Evolutionary conservation across 2,113 vertebrate species (phyloP).

Genomic region (Cairina moschata): DNA sequence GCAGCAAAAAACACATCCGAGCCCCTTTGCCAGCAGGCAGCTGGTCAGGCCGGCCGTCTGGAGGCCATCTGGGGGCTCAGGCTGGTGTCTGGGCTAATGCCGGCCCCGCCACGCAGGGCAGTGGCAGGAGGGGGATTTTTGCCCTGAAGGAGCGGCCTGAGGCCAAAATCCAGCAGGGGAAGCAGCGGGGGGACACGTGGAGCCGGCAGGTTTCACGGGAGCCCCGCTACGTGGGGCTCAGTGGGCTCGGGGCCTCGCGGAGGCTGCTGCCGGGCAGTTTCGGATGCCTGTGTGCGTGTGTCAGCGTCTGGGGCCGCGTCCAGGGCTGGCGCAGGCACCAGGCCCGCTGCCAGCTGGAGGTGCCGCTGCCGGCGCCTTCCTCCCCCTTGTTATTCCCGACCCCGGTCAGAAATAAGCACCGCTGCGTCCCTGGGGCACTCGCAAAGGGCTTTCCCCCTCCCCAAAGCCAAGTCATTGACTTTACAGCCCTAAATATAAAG

Average conservation of each 20-base stretch:
- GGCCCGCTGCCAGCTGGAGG: neutral
- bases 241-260: neutral
- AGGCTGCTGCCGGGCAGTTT: neutral
- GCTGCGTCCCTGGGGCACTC: neutral
- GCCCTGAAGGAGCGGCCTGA: neutral
- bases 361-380: neutral
- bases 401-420: neutral
- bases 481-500: neutral
- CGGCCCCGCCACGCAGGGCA: neutral
- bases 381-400: neutral
- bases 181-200: neutral
- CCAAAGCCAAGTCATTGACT: neutral
- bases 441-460: neutral
- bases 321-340: neutral
- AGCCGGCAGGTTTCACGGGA: neutral
- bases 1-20: neutral
- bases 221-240: accelerated
- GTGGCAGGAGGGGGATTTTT: neutral
- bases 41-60: conserved; percentile 5
- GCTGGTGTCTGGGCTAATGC: neutral
- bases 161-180: neutral
- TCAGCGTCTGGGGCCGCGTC: neutral
- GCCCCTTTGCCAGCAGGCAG: neutral
- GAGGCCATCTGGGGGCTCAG: neutral
- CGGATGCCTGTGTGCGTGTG: neutral